Conservation (phyloP, 1,140 invertebrate genomes). For the Bombus turneri region DNA sequence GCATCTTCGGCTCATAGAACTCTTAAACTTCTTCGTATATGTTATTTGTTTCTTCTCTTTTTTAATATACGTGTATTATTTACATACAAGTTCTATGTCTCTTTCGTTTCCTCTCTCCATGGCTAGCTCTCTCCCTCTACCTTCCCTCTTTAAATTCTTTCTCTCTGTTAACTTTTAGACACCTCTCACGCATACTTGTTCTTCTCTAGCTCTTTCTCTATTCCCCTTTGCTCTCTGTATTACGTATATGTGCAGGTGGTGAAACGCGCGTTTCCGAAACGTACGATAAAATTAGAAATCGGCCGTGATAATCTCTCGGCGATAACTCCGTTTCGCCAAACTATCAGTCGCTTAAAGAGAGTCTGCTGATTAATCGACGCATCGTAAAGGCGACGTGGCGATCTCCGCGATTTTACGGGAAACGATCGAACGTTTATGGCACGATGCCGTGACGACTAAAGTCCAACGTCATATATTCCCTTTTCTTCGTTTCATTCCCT, state of each 20-base stretch:
- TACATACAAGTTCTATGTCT: conserved; percentile 77
- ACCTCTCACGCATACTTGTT: background rate
- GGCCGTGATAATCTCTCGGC: conserved; percentile 5
- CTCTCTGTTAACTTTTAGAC: background rate
- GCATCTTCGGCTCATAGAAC: conserved; percentile 67
- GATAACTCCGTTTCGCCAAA: background rate
- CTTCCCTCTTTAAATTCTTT: background rate
- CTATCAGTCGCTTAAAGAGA: background rate
- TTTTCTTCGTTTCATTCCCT: background rate
- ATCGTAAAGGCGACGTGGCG: conserved; percentile 53
- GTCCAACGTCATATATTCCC: background rate
- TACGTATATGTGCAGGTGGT: conserved; percentile 79
- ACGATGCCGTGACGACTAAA: background rate
- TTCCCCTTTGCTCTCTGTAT: conserved; percentile 54
- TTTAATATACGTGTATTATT: conserved; percentile 73
- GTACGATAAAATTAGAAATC: conserved; percentile 67
- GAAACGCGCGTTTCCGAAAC: conserved; percentile 74
- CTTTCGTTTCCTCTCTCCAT: conserved; percentile 25
- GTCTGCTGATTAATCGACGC: conserved; percentile 11
- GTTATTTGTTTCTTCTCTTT: conserved; percentile 49
- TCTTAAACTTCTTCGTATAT: conserved; percentile 77
- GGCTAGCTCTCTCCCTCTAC: conserved; percentile 4
- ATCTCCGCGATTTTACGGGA: conserved; percentile 75
- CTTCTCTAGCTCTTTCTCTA: conserved; percentile 26
- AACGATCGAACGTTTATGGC: conserved; percentile 20